Percentiles rank a stretch among this genome's conserved stretches.
Conservation (phyloP, 1,140 invertebrate genomes). For the Drosophila sproati region DNA sequence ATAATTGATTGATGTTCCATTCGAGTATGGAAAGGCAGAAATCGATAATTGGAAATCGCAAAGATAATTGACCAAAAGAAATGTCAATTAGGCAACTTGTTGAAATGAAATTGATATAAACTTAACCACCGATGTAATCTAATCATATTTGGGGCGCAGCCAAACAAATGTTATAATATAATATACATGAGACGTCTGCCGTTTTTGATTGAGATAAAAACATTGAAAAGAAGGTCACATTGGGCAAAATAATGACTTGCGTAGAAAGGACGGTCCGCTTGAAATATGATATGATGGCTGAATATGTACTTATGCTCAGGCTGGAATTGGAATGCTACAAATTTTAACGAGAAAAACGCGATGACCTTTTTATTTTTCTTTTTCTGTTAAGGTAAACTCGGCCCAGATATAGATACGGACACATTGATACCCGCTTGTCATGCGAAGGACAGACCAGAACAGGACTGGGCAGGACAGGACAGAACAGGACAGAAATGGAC, state of each 20-base stretch:
- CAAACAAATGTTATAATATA: not conserved
- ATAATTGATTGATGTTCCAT: too few species aligned
- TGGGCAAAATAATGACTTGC: not conserved
- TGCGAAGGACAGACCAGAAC: constrained; percentile 33
- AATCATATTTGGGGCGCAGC: not conserved
- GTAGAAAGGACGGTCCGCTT: not conserved
- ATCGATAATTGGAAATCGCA: too few species aligned
- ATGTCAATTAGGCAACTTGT: too few species aligned
- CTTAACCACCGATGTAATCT: not conserved
- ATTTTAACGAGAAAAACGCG: constrained; percentile 45
- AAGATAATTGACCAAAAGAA: too few species aligned
- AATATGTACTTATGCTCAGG: constrained; percentile 16
- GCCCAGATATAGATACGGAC: constrained; percentile 30
- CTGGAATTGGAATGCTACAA: constrained; percentile 23
- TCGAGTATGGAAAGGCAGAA: too few species aligned
- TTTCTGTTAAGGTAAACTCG: not conserved
- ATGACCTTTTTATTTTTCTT: constrained; percentile 32
- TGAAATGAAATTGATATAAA: too few species aligned
- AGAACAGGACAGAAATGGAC: too few species aligned
- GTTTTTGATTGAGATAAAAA: not conserved
- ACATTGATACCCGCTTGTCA: constrained; percentile 65
- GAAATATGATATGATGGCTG: constrained; percentile 42
- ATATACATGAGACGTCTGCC: constrained; percentile 9
- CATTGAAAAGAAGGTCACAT: not conserved
- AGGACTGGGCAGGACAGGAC: too few species aligned